Evolutionary conservation across 2,888 invertebrate species (phyloP), one percentile per base, ranked within the genome.

Genomic region (Blastobasis lacticolella): DNA sequence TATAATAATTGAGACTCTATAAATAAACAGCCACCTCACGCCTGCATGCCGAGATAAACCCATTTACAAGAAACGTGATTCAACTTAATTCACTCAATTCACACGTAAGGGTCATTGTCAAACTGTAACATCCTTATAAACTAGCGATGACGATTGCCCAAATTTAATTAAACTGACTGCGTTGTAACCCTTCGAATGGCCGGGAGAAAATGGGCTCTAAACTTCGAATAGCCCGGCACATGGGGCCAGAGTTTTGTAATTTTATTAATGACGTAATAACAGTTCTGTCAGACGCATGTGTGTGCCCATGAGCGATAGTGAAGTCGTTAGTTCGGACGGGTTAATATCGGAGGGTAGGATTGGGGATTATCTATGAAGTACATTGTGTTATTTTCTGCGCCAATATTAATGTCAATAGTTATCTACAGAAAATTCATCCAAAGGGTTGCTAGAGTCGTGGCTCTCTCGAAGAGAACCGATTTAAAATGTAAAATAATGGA

Each of bases 261-360:
- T 87, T 88, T 88, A 88, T 88, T 88, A 88, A 88, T 88, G 88
- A 88, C 75, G 86, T 87, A 88, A 88, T 88, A 88, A 88, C 88
- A 80, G 83, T 79, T 77, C 80, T 87, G 88, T 87, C 88, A 88
- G 71, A 68, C 78, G 82, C 88, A 88, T 86, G 86, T 84, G 85
- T 81, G 80, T 77, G 80, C 74, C 76, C 74, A 72, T 88, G 86
- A 88, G 80, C 87, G 87, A 88, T 88, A 88, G 88, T 83, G 77
- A 61, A 81, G 80, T 78, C 81, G 86, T 87, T 87, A 86, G 73
- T 69, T 73, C 68, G 71, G 82, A 84, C 84, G 84, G 85, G 88
- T 88, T 87, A 84, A 85, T 85, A 83, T 81, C 57, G 71, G 75
- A 77, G 87, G 86, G 82, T 73, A 61, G 69, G 60, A 76, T 78